Evolutionary conservation across 1,140 invertebrate species (phyloP).

Genomic region (Ericerus pela): DNA sequence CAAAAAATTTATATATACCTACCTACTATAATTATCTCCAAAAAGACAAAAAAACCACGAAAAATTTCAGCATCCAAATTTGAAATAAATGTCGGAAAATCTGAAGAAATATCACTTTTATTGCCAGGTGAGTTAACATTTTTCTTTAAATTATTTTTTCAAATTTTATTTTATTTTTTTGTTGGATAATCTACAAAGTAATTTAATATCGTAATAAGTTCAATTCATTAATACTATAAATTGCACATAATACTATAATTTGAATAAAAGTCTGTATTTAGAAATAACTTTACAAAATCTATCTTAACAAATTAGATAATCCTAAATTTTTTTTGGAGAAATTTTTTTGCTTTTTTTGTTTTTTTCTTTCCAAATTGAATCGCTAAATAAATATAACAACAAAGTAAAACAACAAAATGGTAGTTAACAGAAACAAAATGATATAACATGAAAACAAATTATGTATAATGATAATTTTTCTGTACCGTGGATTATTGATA

Average conservation of each 20-base stretch:
- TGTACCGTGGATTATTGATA: too few species aligned
- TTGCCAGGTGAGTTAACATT: slow-evolving; percentile 11
- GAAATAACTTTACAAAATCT: slow-evolving; percentile 8
- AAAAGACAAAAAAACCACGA: too few species aligned
- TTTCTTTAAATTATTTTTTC: neutral
- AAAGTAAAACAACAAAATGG: slow-evolving; percentile 12
- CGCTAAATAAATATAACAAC: neutral
- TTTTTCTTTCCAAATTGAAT: neutral
- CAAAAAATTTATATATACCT: too few species aligned
- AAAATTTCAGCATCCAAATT: too few species aligned
- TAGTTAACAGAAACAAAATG: slow-evolving; percentile 7
- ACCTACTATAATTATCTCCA: too few species aligned
- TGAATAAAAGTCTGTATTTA: slow-evolving; percentile 2
- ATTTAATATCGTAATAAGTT: neutral
- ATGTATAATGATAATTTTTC: slow-evolving; percentile 6
- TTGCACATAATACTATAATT: slow-evolving; percentile 9
- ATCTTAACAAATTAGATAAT: too few species aligned
- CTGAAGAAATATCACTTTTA: slow-evolving; percentile 11
- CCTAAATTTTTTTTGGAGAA: too few species aligned
- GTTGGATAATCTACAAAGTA: too few species aligned
- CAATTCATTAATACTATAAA: slow-evolving; percentile 6
- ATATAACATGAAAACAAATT: slow-evolving; percentile 10
- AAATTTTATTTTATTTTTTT: neutral
- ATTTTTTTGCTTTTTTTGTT: too few species aligned
- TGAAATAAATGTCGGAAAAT: neutral